Evolutionary conservation across 2,888 invertebrate species (phyloP), one percentile per base, ranked within the genome.

Genomic region (Lepidonotus clava): DNA sequence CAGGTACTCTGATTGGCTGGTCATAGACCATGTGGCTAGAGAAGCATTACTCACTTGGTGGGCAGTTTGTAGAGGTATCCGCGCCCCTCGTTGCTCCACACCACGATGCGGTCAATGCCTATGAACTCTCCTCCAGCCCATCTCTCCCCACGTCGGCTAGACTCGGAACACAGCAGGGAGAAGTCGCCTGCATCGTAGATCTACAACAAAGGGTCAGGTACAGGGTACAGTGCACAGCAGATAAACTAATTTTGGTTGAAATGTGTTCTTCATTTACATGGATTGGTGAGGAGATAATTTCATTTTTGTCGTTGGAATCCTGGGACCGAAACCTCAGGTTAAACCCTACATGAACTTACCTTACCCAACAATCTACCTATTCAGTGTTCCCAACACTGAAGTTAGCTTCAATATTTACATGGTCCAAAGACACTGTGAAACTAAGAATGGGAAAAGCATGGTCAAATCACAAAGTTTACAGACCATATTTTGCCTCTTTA

Each of bases 51-150:
- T 96, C 96, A 99, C 98, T 98, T 99, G 91, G 98, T 97, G 0
- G 99, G 99, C 91, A 99, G 95, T 94, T 97, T 98, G 95, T 98
- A 99, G 84, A 99, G 95, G 94, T 98, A 99, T 84, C 98, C 98
- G 92, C 97, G 98, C 87, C 99, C 99, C 92, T 98, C 98, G 83
- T 98, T 98, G 83, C 98, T 98, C 97, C 98, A 99, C 14, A 99
- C 96, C 84, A 99, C 96, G 0, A 99, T 97, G 66, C 97, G 95
- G 93, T 99, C 99, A 0, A 98, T 97, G 0, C 97, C 96, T 34
- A 99, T 95, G 93, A 99, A 99, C 94, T 98, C 98, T 0, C 99
- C 99, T 0, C 98, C 98, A 95, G 97, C 96, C 98, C 98, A 99
- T 0, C 98, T 96, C 88, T 93, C 93, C 0, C 98, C 97, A 28